phyloP scores from a whole-genome alignment of 2,888 invertebrate genomes.

The Acrobasis consociella region DNA sequence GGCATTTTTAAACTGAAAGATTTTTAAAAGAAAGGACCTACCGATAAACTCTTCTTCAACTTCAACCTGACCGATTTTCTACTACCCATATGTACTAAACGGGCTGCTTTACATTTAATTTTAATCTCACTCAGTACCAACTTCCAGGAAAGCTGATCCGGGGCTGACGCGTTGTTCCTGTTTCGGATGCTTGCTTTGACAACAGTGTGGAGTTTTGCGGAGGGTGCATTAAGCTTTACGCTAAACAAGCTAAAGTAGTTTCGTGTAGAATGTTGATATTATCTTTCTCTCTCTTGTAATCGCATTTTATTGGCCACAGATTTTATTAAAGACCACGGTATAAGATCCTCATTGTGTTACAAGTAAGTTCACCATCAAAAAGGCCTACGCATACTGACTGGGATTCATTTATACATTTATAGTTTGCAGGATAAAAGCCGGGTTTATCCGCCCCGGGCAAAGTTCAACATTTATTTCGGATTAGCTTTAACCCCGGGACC shows the following conservation, averaged over 20 bases:
- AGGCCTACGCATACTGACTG: neutral
- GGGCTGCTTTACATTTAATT: no score
- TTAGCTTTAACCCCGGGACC: constrained; percentile 14
- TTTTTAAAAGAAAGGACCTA: no score
- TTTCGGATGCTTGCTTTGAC: constrained; percentile 17
- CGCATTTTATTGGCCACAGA: no score
- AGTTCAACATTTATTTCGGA: constrained; percentile 23
- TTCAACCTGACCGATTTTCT: no score
- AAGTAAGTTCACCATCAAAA: neutral
- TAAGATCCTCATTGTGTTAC: no score
- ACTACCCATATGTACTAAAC: no score
- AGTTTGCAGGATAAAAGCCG: constrained; percentile 16
- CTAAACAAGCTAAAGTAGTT: constrained; percentile 9
- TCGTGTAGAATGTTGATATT: neutral
- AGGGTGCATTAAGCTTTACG: constrained; percentile 1
- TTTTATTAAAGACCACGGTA: no score
- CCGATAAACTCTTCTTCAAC: no score
- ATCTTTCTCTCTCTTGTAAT: no score
- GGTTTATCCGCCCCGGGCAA: constrained; percentile 19
- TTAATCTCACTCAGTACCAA: no score
- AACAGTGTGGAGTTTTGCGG: constrained; percentile 5
- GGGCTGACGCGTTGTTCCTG: constrained; percentile 28
- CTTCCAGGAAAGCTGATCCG: constrained; percentile 28
- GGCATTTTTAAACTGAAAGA: no score
- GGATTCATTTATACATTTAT: constrained; percentile 13